Evolutionary conservation across 2,113 vertebrate genomes (phyloP).

Genomic region (Pyrgilauda ruficollis): DNA sequence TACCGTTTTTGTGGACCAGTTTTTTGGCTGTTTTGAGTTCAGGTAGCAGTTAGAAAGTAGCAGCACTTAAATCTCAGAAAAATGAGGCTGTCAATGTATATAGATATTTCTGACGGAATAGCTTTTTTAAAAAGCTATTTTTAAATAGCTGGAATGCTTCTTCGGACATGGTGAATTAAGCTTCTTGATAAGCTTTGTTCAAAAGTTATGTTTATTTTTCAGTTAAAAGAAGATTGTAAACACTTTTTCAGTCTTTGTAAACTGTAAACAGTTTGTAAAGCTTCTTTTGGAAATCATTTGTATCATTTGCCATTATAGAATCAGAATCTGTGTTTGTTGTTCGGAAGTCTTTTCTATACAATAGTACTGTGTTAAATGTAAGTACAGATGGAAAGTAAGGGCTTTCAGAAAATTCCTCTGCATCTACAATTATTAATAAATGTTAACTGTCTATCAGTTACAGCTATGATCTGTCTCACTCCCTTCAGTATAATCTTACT

Average conservation of each 20-base stretch:
- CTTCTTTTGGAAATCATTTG: background rate
- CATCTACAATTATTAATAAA: conserved; percentile 23
- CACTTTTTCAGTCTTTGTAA: background rate
- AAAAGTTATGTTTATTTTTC: background rate
- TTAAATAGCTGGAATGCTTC: background rate
- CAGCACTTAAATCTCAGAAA: background rate
- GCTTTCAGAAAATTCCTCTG: background rate
- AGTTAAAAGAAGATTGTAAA: background rate
- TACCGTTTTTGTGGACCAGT: background rate
- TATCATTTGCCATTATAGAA: background rate
- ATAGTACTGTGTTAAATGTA: background rate
- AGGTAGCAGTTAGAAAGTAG: background rate
- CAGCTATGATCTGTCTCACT: conserved; percentile 96
- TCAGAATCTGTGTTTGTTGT: background rate
- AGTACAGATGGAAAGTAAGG: background rate
- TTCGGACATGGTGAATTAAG: background rate
- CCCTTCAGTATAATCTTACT: conserved; percentile 94
- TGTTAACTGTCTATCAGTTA: conserved; percentile 80
- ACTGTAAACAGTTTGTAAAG: background rate
- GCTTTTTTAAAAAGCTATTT: background rate
- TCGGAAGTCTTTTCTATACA: background rate
- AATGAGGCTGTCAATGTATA: background rate
- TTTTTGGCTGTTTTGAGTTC: background rate
- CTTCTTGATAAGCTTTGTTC: background rate
- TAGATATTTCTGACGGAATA: background rate